phyloP scores from a whole-genome alignment of 2,888 invertebrate species.

The Bimastos eiseni region DNA sequence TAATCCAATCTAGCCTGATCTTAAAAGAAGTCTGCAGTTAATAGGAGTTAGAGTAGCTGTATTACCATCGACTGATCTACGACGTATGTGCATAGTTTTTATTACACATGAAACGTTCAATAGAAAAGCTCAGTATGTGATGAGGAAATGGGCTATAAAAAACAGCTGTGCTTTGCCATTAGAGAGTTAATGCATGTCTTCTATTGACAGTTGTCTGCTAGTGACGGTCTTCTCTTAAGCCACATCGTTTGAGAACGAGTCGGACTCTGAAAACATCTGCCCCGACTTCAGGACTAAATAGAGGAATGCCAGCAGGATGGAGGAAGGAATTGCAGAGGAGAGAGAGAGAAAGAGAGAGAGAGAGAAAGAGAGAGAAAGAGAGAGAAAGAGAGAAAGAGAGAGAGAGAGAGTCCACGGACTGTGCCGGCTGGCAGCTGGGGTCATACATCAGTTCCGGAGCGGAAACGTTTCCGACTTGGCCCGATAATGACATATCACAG shows the following conservation, averaged over 20 bases:
- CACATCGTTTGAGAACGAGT: background rate
- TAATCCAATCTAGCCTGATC: background rate
- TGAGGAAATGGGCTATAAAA: background rate
- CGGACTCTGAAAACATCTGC: slow-evolving; percentile 13
- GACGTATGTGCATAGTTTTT: background rate
- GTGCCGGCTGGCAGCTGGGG: background rate
- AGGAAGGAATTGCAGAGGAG: background rate
- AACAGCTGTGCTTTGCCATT: background rate
- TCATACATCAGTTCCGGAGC: background rate
- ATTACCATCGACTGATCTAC: background rate
- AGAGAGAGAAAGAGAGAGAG: too few species aligned
- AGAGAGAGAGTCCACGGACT: too few species aligned
- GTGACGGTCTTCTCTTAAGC: background rate
- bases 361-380: too few species aligned
- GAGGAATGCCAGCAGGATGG: background rate
- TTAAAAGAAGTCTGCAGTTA: too few species aligned
- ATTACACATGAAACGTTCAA: background rate
- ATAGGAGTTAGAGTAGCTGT: background rate
- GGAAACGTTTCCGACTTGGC: background rate
- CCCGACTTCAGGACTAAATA: background rate
- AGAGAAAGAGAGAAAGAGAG: too few species aligned
- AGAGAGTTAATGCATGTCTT: background rate
- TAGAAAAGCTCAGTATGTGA: background rate
- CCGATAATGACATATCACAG: background rate
- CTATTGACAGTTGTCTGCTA: background rate